phyloP scores from a whole-genome alignment of 1,140 invertebrate genomes.

The Helicoverpa armigera region DNA sequence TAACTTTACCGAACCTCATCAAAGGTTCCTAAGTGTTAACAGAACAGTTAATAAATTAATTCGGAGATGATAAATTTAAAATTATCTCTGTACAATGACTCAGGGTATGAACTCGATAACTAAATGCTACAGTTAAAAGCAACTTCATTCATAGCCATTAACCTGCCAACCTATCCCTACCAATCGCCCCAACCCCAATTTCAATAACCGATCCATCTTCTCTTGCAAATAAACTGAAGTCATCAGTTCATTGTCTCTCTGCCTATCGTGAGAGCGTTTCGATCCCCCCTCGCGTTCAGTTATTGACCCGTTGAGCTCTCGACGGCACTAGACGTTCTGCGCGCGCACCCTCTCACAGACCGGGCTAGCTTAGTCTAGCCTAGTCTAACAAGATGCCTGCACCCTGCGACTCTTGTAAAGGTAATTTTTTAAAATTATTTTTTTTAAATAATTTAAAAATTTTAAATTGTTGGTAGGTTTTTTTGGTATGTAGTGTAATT shows the following conservation, averaged over 20 bases:
- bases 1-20: too few species aligned
- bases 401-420: constrained; percentile 81
- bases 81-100: too few species aligned
- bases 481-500: background rate
- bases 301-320: constrained; percentile 74
- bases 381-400: constrained; percentile 71
- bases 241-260: constrained; percentile 2
- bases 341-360: constrained; percentile 60
- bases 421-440: constrained; percentile 59
- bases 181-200: background rate
- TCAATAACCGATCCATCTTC: background rate
- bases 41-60: too few species aligned
- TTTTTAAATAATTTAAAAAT: constrained; percentile 22
- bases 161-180: background rate
- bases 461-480: too few species aligned
- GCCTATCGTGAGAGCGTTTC: constrained; percentile 55
- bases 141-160: background rate
- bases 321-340: constrained; percentile 61
- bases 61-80: too few species aligned
- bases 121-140: background rate
- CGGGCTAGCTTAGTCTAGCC: constrained; percentile 61
- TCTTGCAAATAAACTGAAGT: background rate
- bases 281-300: constrained; percentile 76
- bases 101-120: too few species aligned
- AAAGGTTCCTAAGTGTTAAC: too few species aligned